These are phyloP conservation scores for Tipula lateralis DNA, from an alignment of 2,888 invertebrate genomes.

Conservation along the genomic window DNA sequence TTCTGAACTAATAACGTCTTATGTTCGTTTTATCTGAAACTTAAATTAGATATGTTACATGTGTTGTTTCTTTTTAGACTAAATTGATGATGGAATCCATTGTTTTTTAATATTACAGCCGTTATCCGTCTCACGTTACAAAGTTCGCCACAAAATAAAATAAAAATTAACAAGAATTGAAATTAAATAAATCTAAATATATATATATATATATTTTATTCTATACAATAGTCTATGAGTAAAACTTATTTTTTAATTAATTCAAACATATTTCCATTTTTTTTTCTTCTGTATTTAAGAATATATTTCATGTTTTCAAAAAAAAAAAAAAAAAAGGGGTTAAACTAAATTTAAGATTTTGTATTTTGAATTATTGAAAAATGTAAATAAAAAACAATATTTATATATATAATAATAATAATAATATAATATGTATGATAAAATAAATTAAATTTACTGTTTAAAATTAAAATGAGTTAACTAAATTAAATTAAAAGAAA, in stretches of 20 bases:
- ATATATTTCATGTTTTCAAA: not conserved
- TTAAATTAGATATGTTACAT: slow-evolving; percentile 1
- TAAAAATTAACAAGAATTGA: not conserved
- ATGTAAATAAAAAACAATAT: not conserved
- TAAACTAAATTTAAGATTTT: not conserved
- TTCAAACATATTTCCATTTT: slow-evolving; percentile 2
- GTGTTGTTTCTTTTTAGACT: not conserved
- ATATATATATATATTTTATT: not conserved
- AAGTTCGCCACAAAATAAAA: not conserved
- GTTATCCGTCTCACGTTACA: not conserved
- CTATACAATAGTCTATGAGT: slow-evolving; percentile 24
- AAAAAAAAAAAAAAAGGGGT: too few species aligned
- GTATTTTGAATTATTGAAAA: not conserved
- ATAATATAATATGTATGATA: too few species aligned
- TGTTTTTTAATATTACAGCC: not conserved
- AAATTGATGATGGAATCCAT: not conserved
- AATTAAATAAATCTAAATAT: slow-evolving; percentile 9
- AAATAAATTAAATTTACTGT: slow-evolving; percentile 12
- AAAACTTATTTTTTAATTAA: not conserved
- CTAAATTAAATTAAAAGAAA: not conserved
- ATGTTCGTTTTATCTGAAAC: not conserved
- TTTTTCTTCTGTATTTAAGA: not conserved
- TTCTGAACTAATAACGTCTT: not conserved
- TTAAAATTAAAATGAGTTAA: not conserved
- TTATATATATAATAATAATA: not conserved